Percentiles rank a stretch among this genome's conserved stretches.
Conservation (phyloP, 2,888 invertebrate genomes). For the Silvanus unidentatus region DNA sequence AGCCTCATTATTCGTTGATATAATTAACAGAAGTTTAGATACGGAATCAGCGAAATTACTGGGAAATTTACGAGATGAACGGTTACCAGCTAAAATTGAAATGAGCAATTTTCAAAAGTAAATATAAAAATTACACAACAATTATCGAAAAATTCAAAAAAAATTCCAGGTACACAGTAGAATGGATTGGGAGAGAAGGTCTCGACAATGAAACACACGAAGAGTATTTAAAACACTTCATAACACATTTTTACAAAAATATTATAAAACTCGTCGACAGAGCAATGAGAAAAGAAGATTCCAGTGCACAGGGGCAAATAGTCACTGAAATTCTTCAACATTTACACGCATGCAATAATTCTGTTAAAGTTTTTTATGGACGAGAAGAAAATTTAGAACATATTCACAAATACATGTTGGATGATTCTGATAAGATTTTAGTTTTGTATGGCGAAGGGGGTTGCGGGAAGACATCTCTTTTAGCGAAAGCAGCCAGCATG, state of each 20-base stretch:
- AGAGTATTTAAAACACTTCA: slow-evolving; percentile 90
- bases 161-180: slow-evolving; percentile 80
- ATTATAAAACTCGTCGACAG: slow-evolving; percentile 87
- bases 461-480: slow-evolving; percentile 93
- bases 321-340: slow-evolving; percentile 92
- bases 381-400: slow-evolving; percentile 77
- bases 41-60: slow-evolving; percentile 87
- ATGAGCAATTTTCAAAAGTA: slow-evolving; percentile 84
- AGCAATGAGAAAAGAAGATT: slow-evolving; percentile 94
- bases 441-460: slow-evolving; percentile 94
- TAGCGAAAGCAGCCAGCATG: slow-evolving; percentile 86
- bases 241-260: slow-evolving; percentile 88
- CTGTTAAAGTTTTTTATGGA: slow-evolving; percentile 90
- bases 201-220: slow-evolving; percentile 87
- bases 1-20: slow-evolving; percentile 92
- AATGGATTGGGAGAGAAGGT: slow-evolving; percentile 96
- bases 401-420: slow-evolving; percentile 78
- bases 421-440: slow-evolving; percentile 78
- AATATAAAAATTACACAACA: no score
- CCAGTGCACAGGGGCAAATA: slow-evolving; percentile 87
- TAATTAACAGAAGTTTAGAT: slow-evolving; percentile 85
- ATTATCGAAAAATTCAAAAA: no score
- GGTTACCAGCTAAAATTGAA: slow-evolving; percentile 84
- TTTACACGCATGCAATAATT: slow-evolving; percentile 91
- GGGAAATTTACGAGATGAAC: slow-evolving; percentile 82